These are phyloP conservation scores for Zelostemma sp. DNA, from an alignment of 1,140 invertebrate genomes.

Conservation along the genomic window DNA sequence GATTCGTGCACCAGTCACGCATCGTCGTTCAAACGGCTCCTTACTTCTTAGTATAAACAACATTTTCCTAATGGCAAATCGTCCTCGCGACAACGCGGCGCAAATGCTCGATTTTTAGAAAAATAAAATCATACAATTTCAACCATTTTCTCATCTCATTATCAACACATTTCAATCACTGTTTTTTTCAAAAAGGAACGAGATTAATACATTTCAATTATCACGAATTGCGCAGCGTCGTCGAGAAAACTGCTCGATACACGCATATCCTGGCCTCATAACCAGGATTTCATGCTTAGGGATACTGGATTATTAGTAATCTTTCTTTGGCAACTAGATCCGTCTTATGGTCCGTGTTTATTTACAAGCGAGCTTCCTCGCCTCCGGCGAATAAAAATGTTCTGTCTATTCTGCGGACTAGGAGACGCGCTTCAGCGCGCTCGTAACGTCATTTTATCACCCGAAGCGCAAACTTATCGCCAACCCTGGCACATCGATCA, in stretches of 20 bases:
- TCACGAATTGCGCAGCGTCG: conserved; percentile 6
- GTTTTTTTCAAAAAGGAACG: no score
- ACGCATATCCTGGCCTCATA: conserved; percentile 8
- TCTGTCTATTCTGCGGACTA: conserved; percentile 37
- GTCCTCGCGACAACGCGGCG: conserved; percentile 17
- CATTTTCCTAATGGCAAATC: conserved; percentile 29
- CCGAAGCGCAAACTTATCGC: neutral
- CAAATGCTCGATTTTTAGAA: neutral
- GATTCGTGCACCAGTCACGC: conserved; percentile 7
- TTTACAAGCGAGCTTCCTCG: conserved; percentile 34
- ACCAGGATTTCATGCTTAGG: conserved; percentile 26
- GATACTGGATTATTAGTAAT: conserved; percentile 48
- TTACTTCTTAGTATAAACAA: conserved; percentile 21
- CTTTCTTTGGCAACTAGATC: conserved; percentile 66
- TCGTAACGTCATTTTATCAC: conserved; percentile 2
- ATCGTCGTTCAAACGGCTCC: conserved; percentile 10
- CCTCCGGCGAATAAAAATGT: conserved; percentile 38
- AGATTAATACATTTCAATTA: no score
- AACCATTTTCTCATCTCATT: no score
- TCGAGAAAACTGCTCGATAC: conserved; percentile 16
- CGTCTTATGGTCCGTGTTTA: conserved; percentile 57
- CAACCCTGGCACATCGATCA: neutral
- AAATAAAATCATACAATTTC: neutral
- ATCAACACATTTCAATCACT: no score
- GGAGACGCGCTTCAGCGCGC: conserved; percentile 30